phyloP scores from a whole-genome alignment of 1,140 invertebrate species.

The Orius insidiosus region DNA sequence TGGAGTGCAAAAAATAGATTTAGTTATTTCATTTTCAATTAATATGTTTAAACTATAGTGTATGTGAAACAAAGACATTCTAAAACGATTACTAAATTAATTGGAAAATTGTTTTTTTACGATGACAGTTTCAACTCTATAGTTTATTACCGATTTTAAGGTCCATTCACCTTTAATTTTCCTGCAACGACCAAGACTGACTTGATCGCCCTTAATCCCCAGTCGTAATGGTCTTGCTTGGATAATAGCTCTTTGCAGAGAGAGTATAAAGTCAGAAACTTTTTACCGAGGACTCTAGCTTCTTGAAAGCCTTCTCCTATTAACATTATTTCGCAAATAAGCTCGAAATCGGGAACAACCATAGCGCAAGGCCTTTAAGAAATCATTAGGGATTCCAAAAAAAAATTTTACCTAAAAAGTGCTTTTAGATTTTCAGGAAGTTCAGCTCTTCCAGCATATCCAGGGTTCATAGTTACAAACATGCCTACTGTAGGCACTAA shows the following conservation, averaged over 20 bases:
- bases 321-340: constrained; percentile 90
- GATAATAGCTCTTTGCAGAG: constrained; percentile 74
- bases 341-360: constrained; percentile 83
- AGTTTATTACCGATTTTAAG: too few species aligned
- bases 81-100: too few species aligned
- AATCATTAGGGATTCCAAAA: too few species aligned
- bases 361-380: constrained; percentile 65
- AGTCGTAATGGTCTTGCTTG: constrained; percentile 91
- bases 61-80: too few species aligned
- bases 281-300: constrained; percentile 66
- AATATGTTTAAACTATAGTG: too few species aligned
- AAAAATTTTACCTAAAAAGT: constrained; percentile 38
- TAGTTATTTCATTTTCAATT: too few species aligned
- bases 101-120: too few species aligned
- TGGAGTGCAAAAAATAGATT: too few species aligned
- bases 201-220: constrained; percentile 83
- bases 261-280: constrained; percentile 81
- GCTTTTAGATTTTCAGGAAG: constrained; percentile 67
- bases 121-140: too few species aligned
- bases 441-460: constrained; percentile 72
- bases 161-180: constrained; percentile 39
- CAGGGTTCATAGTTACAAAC: constrained; percentile 92
- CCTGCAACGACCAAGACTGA: constrained; percentile 85
- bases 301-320: constrained; percentile 85
- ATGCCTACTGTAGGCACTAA: constrained; percentile 67